Evolutionary conservation across 2,888 invertebrate species (phyloP).

Genomic region (Hemistola chrysoprasaria): DNA sequence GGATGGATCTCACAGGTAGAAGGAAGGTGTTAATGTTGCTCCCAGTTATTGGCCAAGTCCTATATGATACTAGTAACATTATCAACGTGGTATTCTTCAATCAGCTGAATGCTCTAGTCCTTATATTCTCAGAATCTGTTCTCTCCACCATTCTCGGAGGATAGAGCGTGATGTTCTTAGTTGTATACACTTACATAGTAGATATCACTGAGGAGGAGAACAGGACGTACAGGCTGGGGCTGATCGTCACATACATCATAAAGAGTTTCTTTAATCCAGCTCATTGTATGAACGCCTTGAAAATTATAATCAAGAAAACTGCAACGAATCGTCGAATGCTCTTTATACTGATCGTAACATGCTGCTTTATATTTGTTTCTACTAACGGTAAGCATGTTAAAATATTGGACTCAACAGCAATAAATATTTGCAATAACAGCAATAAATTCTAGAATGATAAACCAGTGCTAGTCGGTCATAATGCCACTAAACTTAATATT

Average conservation of each 20-base stretch:
- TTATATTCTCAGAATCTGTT: constrained; percentile 47
- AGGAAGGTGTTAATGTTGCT: constrained; percentile 65
- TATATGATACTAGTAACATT: constrained; percentile 46
- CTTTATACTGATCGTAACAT: background rate
- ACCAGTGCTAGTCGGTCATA: too few relatives aligned
- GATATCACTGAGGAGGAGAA: constrained; percentile 61
- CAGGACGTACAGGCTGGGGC: constrained; percentile 71
- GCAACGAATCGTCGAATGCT: background rate
- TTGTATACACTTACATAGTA: constrained; percentile 64
- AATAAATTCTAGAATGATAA: too few relatives aligned
- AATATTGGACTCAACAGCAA: too few relatives aligned
- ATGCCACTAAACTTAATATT: too few relatives aligned
- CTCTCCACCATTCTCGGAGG: constrained; percentile 39
- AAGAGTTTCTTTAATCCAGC: constrained; percentile 13
- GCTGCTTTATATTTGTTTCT: constrained; percentile 1
- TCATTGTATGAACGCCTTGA: constrained; percentile 1
- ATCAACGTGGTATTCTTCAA: constrained; percentile 56
- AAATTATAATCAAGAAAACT: constrained; percentile 3
- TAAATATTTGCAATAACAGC: too few relatives aligned
- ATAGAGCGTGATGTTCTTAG: constrained; percentile 52
- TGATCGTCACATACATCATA: constrained; percentile 29
- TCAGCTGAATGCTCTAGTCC: constrained; percentile 52
- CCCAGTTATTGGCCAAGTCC: constrained; percentile 56
- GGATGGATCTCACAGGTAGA: constrained; percentile 65
- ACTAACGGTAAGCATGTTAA: constrained; percentile 4